A percentile compares a stretch with the other conserved stretches of the same genome.
Conservation (phyloP, 2,113 vertebrate species). For the Hylia prasina region DNA sequence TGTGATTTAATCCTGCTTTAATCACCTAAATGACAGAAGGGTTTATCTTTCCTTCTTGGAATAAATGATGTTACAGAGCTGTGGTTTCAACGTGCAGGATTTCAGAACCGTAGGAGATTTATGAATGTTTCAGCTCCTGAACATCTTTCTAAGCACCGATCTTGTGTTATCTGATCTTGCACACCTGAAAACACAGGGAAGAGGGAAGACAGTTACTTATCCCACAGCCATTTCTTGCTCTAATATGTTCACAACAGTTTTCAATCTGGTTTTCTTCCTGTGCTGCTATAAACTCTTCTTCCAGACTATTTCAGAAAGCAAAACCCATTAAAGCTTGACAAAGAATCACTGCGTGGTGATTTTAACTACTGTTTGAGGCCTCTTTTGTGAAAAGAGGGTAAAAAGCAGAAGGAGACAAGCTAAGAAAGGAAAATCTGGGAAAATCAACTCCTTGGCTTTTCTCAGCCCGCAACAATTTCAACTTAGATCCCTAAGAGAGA, state of each 20-base stretch:
- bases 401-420: neutral
- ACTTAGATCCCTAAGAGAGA: neutral
- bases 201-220: neutral
- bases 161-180: neutral
- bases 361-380: neutral
- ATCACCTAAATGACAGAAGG: neutral
- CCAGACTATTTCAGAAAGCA: neutral
- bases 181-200: neutral
- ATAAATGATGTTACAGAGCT: neutral
- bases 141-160: neutral
- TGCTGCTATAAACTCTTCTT: neutral
- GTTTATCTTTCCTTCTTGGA: neutral
- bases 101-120: neutral
- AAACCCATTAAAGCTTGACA: neutral
- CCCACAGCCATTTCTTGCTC: neutral
- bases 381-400: neutral
- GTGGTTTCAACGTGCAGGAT: neutral
- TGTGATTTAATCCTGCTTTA: neutral
- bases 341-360: neutral
- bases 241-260: neutral
- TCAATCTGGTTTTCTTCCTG: neutral
- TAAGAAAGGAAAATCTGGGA: neutral
- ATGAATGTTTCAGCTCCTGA: neutral
- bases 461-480: neutral
- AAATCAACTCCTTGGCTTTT: neutral